phyloP scores from a whole-genome alignment of 1,140 invertebrate species.

The Microplitis demolitor region DNA sequence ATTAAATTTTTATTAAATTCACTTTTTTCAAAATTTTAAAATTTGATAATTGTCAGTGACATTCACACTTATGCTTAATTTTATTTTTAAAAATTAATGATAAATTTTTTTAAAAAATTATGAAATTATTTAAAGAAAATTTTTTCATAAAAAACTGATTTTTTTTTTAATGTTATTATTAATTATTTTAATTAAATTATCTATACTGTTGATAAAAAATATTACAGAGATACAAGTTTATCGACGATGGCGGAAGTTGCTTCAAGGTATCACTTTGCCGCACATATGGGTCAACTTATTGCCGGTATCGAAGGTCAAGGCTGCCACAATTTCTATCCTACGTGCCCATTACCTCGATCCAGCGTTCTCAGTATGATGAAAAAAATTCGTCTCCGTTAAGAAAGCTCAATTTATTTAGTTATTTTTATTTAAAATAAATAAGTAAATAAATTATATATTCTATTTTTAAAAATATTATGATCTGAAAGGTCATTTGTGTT shows the following conservation, averaged over 20 bases:
- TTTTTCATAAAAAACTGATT: too few relatives aligned
- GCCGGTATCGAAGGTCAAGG: slow-evolving; percentile 72
- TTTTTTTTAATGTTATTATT: too few relatives aligned
- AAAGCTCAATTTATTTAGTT: background rate
- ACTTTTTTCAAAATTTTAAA: too few relatives aligned
- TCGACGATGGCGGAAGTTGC: slow-evolving; percentile 67
- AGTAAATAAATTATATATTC: background rate
- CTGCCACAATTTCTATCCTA: slow-evolving; percentile 75
- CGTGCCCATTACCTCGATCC: slow-evolving; percentile 69
- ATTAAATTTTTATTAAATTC: too few relatives aligned
- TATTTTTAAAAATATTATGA: background rate
- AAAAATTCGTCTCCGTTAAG: slow-evolving; percentile 62
- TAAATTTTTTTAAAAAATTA: too few relatives aligned
- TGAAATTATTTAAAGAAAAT: too few relatives aligned
- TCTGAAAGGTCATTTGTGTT: too few relatives aligned
- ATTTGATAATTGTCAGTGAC: too few relatives aligned
- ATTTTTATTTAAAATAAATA: background rate
- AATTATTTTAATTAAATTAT: too few relatives aligned
- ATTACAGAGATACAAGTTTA: slow-evolving; percentile 66
- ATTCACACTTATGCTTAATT: too few relatives aligned
- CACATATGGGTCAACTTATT: slow-evolving; percentile 81
- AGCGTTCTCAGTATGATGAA: slow-evolving; percentile 74
- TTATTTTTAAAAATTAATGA: too few relatives aligned
- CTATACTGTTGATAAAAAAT: slow-evolving; percentile 25
- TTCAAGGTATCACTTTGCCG: slow-evolving; percentile 79